Conservation (phyloP, 2,113 vertebrate species). For the Pachypanchax playfairii region DNA sequence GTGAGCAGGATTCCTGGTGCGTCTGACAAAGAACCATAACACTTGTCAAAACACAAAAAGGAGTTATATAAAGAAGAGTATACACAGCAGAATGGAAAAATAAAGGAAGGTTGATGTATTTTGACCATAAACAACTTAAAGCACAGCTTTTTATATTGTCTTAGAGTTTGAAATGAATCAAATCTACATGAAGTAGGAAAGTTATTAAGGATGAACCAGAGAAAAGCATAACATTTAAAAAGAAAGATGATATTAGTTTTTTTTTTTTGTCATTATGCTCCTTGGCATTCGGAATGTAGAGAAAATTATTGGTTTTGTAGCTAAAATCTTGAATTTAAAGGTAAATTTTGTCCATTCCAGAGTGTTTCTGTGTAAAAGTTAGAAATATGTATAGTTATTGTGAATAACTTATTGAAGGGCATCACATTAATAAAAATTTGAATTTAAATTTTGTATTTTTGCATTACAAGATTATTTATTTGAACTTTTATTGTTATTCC, state of each 20-base stretch:
- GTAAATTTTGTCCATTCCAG: no score
- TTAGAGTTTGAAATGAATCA: slow-evolving; percentile 16
- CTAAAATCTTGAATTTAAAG: no score
- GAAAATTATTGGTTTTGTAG: no score
- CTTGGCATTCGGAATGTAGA: slow-evolving; percentile 58
- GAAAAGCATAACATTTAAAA: no score
- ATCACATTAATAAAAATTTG: no score
- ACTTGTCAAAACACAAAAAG: slow-evolving; percentile 59
- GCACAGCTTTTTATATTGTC: slow-evolving; percentile 9
- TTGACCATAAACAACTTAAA: slow-evolving; percentile 26
- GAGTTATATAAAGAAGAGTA: slow-evolving; percentile 23
- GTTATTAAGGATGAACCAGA: slow-evolving; percentile 16
- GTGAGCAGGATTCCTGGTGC: slow-evolving; percentile 49
- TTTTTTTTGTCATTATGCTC: no score
- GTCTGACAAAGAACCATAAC: slow-evolving; percentile 57
- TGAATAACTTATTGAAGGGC: no score
- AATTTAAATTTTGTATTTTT: slow-evolving; percentile 42
- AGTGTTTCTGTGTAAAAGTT: no score
- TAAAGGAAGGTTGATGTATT: slow-evolving; percentile 28
- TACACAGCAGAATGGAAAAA: slow-evolving; percentile 27
- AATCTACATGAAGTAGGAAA: slow-evolving; percentile 9
- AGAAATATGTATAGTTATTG: no score
- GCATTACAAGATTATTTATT: slow-evolving; percentile 41
- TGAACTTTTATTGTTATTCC: no score
- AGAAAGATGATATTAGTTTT: no score